Percentiles rank a stretch among this genome's conserved stretches.
These are phyloP conservation scores for Thomomys bottae DNA, from an alignment of 2,113 vertebrate genomes.

Conservation along the genomic window DNA sequence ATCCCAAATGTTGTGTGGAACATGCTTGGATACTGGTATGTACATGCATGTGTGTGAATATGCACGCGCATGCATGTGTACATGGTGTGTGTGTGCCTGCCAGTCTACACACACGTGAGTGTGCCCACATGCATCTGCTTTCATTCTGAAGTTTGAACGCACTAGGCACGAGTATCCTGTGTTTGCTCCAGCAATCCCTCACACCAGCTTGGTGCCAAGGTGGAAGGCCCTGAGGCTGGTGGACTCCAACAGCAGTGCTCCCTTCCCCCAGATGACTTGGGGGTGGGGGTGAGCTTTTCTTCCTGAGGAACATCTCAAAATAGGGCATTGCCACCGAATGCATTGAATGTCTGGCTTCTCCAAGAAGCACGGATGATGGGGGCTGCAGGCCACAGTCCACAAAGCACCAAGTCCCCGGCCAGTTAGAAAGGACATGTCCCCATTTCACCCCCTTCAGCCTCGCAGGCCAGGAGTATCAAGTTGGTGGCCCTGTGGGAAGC, in stretches of 20 bases:
- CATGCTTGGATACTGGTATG: neutral
- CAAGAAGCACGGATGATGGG: neutral
- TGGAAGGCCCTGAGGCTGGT: neutral
- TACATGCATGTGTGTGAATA: too few species aligned
- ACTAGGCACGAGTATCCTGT: neutral
- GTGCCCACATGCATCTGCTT: neutral
- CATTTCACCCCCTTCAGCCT: neutral
- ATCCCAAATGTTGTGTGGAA: neutral
- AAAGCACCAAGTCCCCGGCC: neutral
- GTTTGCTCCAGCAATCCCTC: neutral
- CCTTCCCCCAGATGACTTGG: neutral
- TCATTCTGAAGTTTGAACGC: neutral
- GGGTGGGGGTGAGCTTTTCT: neutral
- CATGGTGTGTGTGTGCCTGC: too few species aligned
- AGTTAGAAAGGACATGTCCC: neutral
- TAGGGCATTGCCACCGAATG: neutral
- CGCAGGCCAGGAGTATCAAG: neutral
- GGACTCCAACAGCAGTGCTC: rapidly evolving
- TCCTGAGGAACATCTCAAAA: constrained; percentile 6
- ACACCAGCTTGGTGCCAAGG: neutral
- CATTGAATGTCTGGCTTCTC: neutral
- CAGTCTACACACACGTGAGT: too few species aligned
- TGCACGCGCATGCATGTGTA: neutral
- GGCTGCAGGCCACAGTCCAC: neutral
- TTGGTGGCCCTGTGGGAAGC: rapidly evolving